Evolutionary conservation across 2,113 vertebrate genomes (phyloP).

Genomic region (Triplophysa dalaica): DNA sequence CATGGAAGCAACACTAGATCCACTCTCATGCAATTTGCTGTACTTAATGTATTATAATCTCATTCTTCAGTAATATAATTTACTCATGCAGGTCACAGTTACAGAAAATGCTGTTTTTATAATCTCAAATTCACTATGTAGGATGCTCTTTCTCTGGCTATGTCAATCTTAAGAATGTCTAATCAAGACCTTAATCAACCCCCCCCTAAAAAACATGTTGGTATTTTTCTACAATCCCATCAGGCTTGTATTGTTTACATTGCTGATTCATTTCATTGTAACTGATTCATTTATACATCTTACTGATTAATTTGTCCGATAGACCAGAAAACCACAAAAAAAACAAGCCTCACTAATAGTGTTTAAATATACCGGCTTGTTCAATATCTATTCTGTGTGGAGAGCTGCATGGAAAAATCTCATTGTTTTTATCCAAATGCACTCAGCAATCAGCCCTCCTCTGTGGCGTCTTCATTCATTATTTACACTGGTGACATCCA

Average conservation of each 20-base stretch:
- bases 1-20: not conserved
- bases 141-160: too few species aligned
- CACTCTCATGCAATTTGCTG: constrained; percentile 1
- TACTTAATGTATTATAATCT: constrained; percentile 26
- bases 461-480: constrained; percentile 45
- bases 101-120: not conserved
- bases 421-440: not conserved
- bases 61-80: constrained; percentile 23
- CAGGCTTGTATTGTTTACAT: not conserved
- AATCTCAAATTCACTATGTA: not conserved
- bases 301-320: not conserved
- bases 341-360: not conserved
- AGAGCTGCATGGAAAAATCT: not conserved
- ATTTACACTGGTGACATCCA: constrained; percentile 44
- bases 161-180: not conserved
- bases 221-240: not conserved
- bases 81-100: not conserved
- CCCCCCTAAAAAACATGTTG: too few species aligned
- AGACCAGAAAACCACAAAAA: not conserved
- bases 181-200: too few species aligned
- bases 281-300: not conserved
- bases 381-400: constrained; percentile 1
- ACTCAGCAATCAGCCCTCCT: constrained; percentile 13
- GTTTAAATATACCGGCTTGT: constrained; percentile 11
- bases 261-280: not conserved